A percentile compares a stretch with the other conserved stretches of the same genome.
phyloP scores from a whole-genome alignment of 2,113 vertebrate species.

The Nerophis ophidion region DNA sequence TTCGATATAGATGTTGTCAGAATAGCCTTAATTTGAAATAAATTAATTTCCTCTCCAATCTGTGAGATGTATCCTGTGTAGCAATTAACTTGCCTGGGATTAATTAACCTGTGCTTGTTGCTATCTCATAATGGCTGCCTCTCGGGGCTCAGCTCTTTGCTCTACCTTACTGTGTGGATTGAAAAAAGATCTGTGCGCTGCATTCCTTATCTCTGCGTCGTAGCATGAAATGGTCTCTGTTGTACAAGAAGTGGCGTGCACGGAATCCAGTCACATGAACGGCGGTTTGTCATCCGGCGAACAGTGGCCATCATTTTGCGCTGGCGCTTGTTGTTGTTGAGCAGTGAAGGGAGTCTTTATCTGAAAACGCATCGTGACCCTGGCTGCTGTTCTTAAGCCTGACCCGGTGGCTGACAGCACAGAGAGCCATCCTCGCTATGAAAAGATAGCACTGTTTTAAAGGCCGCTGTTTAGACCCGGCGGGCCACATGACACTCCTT shows the following conservation, averaged over 20 bases:
- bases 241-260: conserved; percentile 7
- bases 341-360: conserved; percentile 45
- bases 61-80: conserved; percentile 38
- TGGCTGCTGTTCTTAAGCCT: conserved; percentile 40
- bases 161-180: conserved; percentile 1
- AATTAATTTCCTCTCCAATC: conserved; percentile 52
- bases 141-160: conserved; percentile 9
- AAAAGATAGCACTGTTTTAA: conserved; percentile 58
- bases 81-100: conserved; percentile 55
- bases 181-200: conserved; percentile 2
- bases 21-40: conserved; percentile 39
- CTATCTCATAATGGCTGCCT: conserved; percentile 39
- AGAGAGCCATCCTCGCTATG: conserved; percentile 41
- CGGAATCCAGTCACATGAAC: conserved; percentile 15
- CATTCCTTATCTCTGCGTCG: conserved; percentile 13
- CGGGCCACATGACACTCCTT: conserved; percentile 52
- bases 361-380: conserved; percentile 42
- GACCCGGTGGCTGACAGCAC: conserved; percentile 44
- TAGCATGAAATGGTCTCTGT: neutral
- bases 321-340: conserved; percentile 7
- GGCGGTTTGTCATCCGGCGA: conserved; percentile 16
- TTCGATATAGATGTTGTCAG: conserved; percentile 37
- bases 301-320: conserved; percentile 27
- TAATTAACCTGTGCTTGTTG: conserved; percentile 52
- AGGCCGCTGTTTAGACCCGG: conserved; percentile 39